These are phyloP conservation scores for Pachyramphus minor DNA, from an alignment of 2,113 vertebrate species.

Conservation along the genomic window DNA sequence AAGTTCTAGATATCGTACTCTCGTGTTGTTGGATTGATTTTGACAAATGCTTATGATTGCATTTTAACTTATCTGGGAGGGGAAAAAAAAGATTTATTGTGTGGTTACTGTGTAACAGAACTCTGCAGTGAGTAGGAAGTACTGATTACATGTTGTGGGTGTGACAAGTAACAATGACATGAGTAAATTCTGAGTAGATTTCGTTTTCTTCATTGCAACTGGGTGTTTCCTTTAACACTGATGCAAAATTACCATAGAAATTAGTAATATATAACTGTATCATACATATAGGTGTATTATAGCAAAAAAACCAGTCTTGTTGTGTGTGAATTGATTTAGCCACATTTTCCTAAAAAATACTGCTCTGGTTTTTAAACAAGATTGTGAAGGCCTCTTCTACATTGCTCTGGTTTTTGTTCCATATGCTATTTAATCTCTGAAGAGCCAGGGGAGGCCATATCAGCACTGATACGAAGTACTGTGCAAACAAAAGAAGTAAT, in stretches of 20 bases:
- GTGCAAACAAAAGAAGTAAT: constrained; percentile 41
- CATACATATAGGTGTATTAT: background rate
- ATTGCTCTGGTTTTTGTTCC: constrained; percentile 34
- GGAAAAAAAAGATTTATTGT: background rate
- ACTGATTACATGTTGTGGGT: background rate
- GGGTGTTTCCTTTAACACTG: background rate
- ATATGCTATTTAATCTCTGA: background rate
- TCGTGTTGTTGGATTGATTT: background rate
- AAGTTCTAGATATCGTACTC: background rate
- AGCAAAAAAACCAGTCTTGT: background rate
- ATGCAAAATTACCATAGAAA: background rate
- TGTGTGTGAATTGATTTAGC: background rate
- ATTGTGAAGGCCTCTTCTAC: background rate
- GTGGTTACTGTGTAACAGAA: background rate
- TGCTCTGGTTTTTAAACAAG: background rate
- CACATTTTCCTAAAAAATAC: background rate
- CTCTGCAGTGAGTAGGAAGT: background rate
- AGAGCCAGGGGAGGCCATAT: background rate
- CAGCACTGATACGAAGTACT: background rate
- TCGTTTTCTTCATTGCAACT: background rate
- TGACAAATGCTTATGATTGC: background rate
- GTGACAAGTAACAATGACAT: background rate
- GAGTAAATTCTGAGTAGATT: background rate
- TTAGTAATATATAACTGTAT: background rate
- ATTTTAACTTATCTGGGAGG: background rate